A percentile compares a stretch with the other conserved stretches of the same genome.
Conservation (phyloP, 1,140 invertebrate genomes). For the Lordiphosa clarofinis region DNA sequence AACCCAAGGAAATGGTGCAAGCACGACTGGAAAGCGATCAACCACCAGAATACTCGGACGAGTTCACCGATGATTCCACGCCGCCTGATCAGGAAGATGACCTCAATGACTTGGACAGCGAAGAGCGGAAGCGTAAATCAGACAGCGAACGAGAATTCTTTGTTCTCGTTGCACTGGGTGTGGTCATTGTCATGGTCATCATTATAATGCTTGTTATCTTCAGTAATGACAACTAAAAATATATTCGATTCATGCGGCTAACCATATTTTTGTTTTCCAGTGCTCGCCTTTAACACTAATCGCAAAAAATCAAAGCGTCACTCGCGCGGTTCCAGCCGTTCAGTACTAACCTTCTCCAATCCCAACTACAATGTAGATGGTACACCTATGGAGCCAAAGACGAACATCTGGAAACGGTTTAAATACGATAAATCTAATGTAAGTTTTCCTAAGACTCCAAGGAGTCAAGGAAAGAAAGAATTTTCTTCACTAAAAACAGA, state of each 20-base stretch:
- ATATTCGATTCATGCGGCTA: background rate
- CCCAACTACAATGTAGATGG: conserved; percentile 84
- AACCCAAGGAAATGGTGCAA: conserved; percentile 66
- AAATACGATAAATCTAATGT: conserved; percentile 87
- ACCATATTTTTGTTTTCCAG: conserved; percentile 50
- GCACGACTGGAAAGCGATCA: conserved; percentile 57
- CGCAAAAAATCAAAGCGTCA: conserved; percentile 83
- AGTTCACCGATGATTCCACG: conserved; percentile 49
- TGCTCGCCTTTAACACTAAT: conserved; percentile 81
- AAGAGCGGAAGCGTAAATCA: conserved; percentile 36
- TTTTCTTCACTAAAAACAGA: no score
- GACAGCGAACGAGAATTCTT: conserved; percentile 58
- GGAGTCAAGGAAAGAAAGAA: no score
- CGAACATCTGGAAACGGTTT: conserved; percentile 85
- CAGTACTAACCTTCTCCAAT: conserved; percentile 88
- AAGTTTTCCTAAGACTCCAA: conserved; percentile 30
- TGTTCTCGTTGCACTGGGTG: conserved; percentile 61
- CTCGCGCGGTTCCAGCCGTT: conserved; percentile 82
- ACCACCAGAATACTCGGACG: conserved; percentile 53
- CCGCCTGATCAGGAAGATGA: conserved; percentile 44
- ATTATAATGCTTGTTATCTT: conserved; percentile 73
- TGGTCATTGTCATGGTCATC: conserved; percentile 70
- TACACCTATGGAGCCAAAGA: conserved; percentile 82
- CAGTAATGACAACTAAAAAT: conserved; percentile 41
- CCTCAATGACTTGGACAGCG: conserved; percentile 23